Percentiles rank a stretch among this genome's conserved stretches.
These are phyloP conservation scores for Glossosoma conforme DNA, from an alignment of 1,140 invertebrate genomes.

Conservation along the genomic window DNA sequence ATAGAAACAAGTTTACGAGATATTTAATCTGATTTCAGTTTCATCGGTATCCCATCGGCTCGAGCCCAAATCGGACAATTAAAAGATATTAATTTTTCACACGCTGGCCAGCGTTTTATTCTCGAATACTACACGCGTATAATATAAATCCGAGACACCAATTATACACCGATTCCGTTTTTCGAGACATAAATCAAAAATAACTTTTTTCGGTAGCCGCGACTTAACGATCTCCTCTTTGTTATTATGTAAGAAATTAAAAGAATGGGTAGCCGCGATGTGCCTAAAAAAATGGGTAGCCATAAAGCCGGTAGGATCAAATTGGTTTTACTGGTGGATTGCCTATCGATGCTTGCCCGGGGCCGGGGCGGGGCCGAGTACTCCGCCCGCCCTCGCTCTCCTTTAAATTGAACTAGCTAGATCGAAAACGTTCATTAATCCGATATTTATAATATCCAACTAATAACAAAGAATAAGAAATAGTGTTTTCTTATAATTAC, in stretches of 20 bases:
- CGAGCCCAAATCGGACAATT: slow-evolving; percentile 16
- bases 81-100: slow-evolving; percentile 31
- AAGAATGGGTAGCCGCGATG: slow-evolving; percentile 23
- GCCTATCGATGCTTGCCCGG: slow-evolving; percentile 19
- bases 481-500: slow-evolving; percentile 16
- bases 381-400: slow-evolving; percentile 11
- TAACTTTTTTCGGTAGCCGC: slow-evolving; percentile 30
- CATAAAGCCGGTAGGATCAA: slow-evolving; percentile 28
- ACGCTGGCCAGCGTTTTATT: slow-evolving; percentile 12
- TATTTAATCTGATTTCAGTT: slow-evolving; percentile 7
- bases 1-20: too few species aligned
- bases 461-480: slow-evolving; percentile 19
- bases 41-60: slow-evolving; percentile 12
- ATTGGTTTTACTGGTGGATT: slow-evolving; percentile 29
- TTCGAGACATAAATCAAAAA: slow-evolving; percentile 28
- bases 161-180: slow-evolving; percentile 16
- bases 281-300: slow-evolving; percentile 28
- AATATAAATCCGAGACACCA: slow-evolving; percentile 12
- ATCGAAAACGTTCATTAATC: slow-evolving; percentile 29
- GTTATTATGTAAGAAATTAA: slow-evolving; percentile 29
- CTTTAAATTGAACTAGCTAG: slow-evolving; percentile 12
- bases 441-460: slow-evolving; percentile 29
- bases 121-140: not conserved
- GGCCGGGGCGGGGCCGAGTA: slow-evolving; percentile 2
- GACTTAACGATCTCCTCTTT: slow-evolving; percentile 26